Percentiles rank a stretch among this genome's conserved stretches.
phyloP scores from a whole-genome alignment of 1,140 invertebrate species.

The Chelonus insularis region DNA sequence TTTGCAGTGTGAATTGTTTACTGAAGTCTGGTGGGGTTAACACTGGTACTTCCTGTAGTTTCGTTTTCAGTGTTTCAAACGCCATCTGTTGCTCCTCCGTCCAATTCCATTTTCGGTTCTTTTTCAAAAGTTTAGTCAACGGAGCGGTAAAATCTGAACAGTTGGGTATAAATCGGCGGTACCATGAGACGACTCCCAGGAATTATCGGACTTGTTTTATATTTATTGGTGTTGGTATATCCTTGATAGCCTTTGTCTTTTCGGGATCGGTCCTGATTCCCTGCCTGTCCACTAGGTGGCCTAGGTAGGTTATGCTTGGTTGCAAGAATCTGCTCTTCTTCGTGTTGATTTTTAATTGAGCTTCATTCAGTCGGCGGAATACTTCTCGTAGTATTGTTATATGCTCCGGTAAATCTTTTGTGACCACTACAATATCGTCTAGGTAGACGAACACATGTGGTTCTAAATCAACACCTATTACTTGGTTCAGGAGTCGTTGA shows the following conservation, averaged over 20 bases:
- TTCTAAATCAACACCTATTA: conserved; percentile 20
- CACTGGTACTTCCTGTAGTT: neutral
- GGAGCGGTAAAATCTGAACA: conserved; percentile 39
- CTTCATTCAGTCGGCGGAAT: conserved; percentile 29
- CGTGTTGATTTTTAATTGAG: conserved; percentile 33
- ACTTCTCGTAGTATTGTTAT: conserved; percentile 30
- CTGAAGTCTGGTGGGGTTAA: conserved; percentile 36
- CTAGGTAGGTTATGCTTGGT: conserved; percentile 36
- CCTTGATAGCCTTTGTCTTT: conserved; percentile 34
- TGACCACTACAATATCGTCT: conserved; percentile 30
- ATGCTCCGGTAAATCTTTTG: conserved; percentile 23
- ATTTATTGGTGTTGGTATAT: conserved; percentile 23
- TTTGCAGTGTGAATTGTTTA: conserved; percentile 37
- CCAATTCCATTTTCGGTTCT: conserved; percentile 39
- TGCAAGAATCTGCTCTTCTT: conserved; percentile 37
- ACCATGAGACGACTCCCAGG: conserved; percentile 43
- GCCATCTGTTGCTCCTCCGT: conserved; percentile 13
- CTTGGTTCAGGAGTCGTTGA: conserved; percentile 35
- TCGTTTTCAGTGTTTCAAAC: neutral
- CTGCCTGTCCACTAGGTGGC: conserved; percentile 33
- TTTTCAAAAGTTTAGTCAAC: conserved; percentile 36
- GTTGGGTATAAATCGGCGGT: conserved; percentile 47
- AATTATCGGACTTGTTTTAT: conserved; percentile 40
- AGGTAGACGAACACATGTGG: conserved; percentile 32
- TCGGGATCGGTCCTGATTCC: conserved; percentile 37